phyloP scores from a whole-genome alignment of 2,797 vertebrate species.

The Etheostoma perlongum region DNA sequence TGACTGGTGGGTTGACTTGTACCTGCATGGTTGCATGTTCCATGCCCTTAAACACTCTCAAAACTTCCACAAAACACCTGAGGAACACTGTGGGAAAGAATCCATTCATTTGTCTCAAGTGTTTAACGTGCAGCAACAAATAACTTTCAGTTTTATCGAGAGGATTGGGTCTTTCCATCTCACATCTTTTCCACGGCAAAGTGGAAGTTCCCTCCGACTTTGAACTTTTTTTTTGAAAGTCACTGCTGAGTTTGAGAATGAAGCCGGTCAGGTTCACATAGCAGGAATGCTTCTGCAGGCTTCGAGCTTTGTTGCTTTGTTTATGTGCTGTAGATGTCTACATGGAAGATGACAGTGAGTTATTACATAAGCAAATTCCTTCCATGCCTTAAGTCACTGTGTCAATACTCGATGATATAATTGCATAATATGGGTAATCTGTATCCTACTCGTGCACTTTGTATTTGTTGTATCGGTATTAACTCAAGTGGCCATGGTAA shows the following conservation, averaged over 20 bases:
- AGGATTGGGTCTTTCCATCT: not conserved
- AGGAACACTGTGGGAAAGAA: not conserved
- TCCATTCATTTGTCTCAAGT: not conserved
- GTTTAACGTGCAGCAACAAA: too few relatives aligned
- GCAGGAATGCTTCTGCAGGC: not conserved
- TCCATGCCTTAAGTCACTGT: not conserved
- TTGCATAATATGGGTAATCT: too few relatives aligned
- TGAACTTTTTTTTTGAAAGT: not conserved
- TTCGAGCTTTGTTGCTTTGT: not conserved
- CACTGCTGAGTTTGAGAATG: constrained; percentile 1
- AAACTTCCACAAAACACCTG: not conserved
- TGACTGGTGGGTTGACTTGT: not conserved
- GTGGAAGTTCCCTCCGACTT: not conserved
- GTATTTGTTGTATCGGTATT: not conserved
- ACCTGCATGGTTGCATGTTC: not conserved
- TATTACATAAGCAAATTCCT: not conserved
- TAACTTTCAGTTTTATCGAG: not conserved
- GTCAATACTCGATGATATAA: not conserved
- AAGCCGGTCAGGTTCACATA: not conserved
- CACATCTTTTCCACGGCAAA: not conserved
- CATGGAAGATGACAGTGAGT: not conserved
- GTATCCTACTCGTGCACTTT: not conserved
- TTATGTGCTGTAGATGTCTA: not conserved
- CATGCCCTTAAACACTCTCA: not conserved
- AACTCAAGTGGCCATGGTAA: too few relatives aligned